Conservation (phyloP, 2,888 invertebrate species). For the Griposia aprilina region DNA sequence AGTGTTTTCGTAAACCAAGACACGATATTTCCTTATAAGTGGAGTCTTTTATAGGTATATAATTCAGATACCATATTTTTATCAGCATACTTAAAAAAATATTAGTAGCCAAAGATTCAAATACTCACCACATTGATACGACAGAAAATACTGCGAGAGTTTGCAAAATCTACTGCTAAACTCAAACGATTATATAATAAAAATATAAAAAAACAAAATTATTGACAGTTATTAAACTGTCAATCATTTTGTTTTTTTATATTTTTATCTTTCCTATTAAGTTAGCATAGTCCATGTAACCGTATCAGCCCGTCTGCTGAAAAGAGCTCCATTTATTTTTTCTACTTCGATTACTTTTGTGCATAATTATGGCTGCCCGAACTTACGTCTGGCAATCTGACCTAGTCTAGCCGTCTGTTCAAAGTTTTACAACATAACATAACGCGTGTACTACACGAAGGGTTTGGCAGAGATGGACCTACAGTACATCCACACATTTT, state of each 20-base stretch:
- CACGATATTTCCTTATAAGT: no score
- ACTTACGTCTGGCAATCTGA: not conserved
- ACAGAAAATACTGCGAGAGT: not conserved
- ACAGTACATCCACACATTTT: not conserved
- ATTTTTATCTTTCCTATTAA: no score
- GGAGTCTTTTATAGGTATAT: no score
- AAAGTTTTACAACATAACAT: conserved; percentile 49
- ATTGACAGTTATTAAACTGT: no score
- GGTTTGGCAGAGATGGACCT: not conserved
- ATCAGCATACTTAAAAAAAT: no score
- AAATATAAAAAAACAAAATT: not conserved
- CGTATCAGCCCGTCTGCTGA: not conserved
- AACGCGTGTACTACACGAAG: not conserved
- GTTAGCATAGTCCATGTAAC: no score
- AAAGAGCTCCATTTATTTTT: not conserved
- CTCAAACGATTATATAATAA: not conserved
- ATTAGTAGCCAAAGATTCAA: no score
- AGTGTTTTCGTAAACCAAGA: no score
- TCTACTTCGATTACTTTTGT: not conserved
- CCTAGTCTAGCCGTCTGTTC: not conserved
- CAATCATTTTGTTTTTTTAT: no score
- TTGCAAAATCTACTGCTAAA: not conserved
- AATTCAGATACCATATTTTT: no score
- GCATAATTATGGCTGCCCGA: not conserved
- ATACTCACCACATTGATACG: no score